These are phyloP conservation scores for Pempheris klunzingeri DNA, from an alignment of 2,797 vertebrate species.

Conservation along the genomic window DNA sequence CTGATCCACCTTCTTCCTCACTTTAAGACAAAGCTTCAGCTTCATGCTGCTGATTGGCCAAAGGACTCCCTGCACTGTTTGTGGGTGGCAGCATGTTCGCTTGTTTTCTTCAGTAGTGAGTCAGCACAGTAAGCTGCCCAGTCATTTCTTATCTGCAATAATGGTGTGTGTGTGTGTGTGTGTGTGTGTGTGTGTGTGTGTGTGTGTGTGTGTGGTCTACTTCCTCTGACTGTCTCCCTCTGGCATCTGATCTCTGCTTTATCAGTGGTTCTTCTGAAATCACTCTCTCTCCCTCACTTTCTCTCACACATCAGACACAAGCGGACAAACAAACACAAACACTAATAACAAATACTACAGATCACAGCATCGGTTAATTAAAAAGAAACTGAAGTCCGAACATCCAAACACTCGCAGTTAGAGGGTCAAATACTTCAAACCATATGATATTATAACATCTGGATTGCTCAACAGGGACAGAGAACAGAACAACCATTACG, in stretches of 20 bases:
- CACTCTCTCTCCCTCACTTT: conserved; percentile 16
- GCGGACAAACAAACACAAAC: conserved; percentile 18
- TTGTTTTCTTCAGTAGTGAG: conserved; percentile 40
- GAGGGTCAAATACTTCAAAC: neutral
- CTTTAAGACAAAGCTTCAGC: neutral
- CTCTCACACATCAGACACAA: conserved; percentile 10
- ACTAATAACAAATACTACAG: neutral
- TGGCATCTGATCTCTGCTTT: conserved; percentile 39
- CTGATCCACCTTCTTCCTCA: neutral
- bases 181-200: conserved; percentile 14
- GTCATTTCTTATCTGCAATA: conserved; percentile 42
- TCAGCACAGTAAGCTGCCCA: conserved; percentile 26
- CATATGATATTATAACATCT: neutral
- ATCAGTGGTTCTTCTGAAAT: conserved; percentile 38
- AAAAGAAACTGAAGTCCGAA: neutral
- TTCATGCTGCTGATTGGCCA: neutral
- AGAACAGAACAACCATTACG: neutral
- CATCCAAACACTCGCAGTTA: neutral
- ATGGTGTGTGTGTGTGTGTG: conserved; percentile 5
- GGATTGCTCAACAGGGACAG: conserved; percentile 7
- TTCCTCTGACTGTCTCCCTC: conserved; percentile 44
- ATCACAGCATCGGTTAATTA: neutral
- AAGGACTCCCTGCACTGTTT: neutral
- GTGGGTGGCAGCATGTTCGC: conserved; percentile 29
- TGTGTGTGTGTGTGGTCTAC: conserved; percentile 5